Conservation (phyloP, 1,140 invertebrate genomes). For the Lepidurus arcticus region DNA sequence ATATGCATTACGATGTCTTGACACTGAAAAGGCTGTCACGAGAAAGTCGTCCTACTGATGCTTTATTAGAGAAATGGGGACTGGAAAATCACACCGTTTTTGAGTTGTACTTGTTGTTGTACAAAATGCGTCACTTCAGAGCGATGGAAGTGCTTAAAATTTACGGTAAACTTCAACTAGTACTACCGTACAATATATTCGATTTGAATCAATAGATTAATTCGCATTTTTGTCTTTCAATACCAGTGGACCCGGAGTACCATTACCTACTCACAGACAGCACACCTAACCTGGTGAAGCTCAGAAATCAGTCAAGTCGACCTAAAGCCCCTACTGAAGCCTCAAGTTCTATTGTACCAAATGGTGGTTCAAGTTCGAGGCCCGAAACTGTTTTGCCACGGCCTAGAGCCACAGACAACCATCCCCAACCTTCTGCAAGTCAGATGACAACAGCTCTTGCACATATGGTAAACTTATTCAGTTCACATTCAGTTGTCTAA, state of each 20-base stretch:
- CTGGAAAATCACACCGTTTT: conserved; percentile 69
- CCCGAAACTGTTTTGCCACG: neutral
- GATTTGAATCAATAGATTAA: neutral
- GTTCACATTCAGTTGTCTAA: neutral
- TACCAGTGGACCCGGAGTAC: conserved; percentile 53
- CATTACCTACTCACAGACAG: conserved; percentile 52
- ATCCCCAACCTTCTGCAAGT: neutral
- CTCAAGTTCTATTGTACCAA: neutral
- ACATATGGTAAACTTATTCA: neutral
- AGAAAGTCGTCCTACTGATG: conserved; percentile 62
- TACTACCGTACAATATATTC: too few species aligned
- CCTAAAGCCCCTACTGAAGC: neutral
- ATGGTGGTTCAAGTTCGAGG: neutral
- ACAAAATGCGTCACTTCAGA: conserved; percentile 63
- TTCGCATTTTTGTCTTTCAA: conserved; percentile 23
- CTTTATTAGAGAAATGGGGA: conserved; percentile 69
- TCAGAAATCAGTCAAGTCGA: conserved; percentile 22
- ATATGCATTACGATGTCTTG: conserved; percentile 49
- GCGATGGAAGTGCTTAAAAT: conserved; percentile 60
- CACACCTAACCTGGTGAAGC: conserved; percentile 44
- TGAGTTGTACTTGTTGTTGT: conserved; percentile 67
- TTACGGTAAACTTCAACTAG: conserved; percentile 46
- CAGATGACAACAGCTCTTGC: neutral
- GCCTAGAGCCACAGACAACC: neutral
- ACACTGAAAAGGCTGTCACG: conserved; percentile 50